Percentiles rank a stretch among this genome's conserved stretches.
These are phyloP conservation scores for Oopsacas minuta DNA, from an alignment of 37 sponge, comb jelly and placozoan genomes.

Conservation along the genomic window DNA sequence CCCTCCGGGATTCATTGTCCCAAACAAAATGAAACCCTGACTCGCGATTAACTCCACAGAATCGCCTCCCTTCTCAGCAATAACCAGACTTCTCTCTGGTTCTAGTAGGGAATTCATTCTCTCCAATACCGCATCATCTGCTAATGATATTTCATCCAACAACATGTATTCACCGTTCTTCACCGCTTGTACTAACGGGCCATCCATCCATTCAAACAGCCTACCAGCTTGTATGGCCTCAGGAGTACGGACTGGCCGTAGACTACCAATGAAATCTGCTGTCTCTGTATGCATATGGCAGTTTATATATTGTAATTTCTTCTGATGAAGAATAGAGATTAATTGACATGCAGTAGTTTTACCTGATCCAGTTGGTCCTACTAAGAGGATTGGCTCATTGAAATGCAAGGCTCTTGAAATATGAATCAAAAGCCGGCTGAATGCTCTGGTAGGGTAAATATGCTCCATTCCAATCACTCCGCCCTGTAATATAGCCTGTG, in stretches of 20 bases:
- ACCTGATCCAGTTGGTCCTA: constrained; percentile 93
- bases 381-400: constrained; percentile 78
- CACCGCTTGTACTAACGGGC: constrained; percentile 82
- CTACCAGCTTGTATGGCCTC: constrained; percentile 22
- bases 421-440: neutral
- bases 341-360: constrained; percentile 94
- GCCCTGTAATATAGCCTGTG: neutral
- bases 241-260: constrained; percentile 59
- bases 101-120: constrained; percentile 91
- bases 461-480: neutral
- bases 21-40: constrained; percentile 58
- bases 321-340: constrained; percentile 27
- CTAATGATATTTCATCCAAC: constrained; percentile 97
- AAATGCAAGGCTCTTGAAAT: constrained; percentile 63
- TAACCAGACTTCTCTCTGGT: constrained; percentile 68
- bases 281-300: constrained; percentile 98
- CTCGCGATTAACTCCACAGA: constrained; percentile 48
- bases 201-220: constrained; percentile 96
- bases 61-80: constrained; percentile 65
- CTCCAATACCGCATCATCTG: constrained; percentile 96
- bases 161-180: constrained; percentile 53
- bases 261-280: constrained; percentile 93
- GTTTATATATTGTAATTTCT: constrained; percentile 60
- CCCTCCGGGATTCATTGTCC: constrained; percentile 99
- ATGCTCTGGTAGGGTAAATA: neutral